Evolutionary conservation across 2,797 vertebrate species (phyloP).

Genomic region (Sternotherus odoratus): DNA sequence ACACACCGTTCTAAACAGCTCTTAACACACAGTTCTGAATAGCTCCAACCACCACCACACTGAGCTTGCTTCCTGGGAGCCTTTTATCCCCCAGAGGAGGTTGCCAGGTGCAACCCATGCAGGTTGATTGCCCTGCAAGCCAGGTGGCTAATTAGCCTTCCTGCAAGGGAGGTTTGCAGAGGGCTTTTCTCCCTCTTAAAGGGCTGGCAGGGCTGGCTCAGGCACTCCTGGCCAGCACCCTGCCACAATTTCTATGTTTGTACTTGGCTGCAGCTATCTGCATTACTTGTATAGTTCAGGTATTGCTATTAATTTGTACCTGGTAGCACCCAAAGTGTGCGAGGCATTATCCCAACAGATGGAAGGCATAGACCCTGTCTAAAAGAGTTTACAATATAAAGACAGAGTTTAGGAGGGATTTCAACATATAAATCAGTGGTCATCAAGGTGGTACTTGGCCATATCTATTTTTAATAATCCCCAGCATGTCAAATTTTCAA

Average conservation of each 20-base stretch:
- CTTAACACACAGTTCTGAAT: no score
- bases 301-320: neutral
- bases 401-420: conserved; percentile 37
- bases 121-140: no score
- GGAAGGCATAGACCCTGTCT: conserved; percentile 1
- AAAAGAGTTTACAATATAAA: conserved; percentile 28
- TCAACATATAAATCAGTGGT: conserved; percentile 14
- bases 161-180: no score
- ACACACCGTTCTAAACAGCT: no score
- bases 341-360: neutral
- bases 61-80: no score
- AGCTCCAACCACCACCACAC: no score
- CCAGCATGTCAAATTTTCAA: conserved; percentile 30
- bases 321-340: neutral
- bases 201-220: no score
- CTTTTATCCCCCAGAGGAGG: no score
- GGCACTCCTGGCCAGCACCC: no score
- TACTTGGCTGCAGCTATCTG: neutral
- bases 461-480: conserved; percentile 15
- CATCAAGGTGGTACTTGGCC: neutral
- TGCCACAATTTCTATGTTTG: neutral
- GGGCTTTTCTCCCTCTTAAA: no score
- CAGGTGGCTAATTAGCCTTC: no score
- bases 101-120: no score
- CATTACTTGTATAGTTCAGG: neutral